phyloP scores from a whole-genome alignment of 2,797 vertebrate genomes.

The Galaxias olidus region DNA sequence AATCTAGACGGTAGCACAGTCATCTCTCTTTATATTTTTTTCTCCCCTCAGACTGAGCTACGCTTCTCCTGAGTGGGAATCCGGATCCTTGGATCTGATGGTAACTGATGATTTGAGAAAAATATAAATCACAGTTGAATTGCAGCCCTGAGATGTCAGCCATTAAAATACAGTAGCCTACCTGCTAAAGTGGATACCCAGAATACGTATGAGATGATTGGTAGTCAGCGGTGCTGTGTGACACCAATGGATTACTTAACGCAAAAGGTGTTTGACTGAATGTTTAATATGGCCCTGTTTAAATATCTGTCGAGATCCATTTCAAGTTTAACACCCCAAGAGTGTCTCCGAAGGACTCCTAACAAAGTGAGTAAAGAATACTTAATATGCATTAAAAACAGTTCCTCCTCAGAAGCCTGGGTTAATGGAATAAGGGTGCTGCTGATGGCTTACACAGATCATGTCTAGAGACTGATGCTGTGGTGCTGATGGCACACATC shows the following conservation, averaged over 20 bases:
- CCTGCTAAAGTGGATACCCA: slow-evolving; percentile 48
- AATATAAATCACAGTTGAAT: slow-evolving; percentile 72
- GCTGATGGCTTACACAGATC: slow-evolving; percentile 30
- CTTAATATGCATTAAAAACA: slow-evolving; percentile 37
- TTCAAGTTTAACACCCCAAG: slow-evolving; percentile 41
- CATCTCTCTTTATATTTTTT: slow-evolving; percentile 15
- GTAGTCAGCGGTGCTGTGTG: slow-evolving; percentile 57
- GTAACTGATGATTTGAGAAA: slow-evolving; percentile 67
- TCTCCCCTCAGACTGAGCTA: slow-evolving; percentile 38
- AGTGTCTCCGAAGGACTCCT: slow-evolving; percentile 36
- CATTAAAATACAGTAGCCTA: slow-evolving; percentile 70
- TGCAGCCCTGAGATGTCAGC: slow-evolving; percentile 69
- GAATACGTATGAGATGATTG: slow-evolving; percentile 68
- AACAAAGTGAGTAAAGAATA: slow-evolving; percentile 37
- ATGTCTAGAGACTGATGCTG: slow-evolving; percentile 25
- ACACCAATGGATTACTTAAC: slow-evolving; percentile 59
- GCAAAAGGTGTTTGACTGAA: slow-evolving; percentile 56
- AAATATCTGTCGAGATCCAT: slow-evolving; percentile 57
- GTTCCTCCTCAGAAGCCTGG: slow-evolving; percentile 6
- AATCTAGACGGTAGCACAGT: slow-evolving; percentile 38
- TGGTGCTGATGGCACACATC: slow-evolving; percentile 47
- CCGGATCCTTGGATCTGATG: slow-evolving; percentile 67
- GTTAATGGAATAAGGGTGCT: slow-evolving; percentile 13
- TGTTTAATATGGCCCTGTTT: slow-evolving; percentile 57
- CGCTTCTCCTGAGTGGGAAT: slow-evolving; percentile 48